phyloP scores from a whole-genome alignment of 2,113 vertebrate species.

The Podocnemis expansa region DNA sequence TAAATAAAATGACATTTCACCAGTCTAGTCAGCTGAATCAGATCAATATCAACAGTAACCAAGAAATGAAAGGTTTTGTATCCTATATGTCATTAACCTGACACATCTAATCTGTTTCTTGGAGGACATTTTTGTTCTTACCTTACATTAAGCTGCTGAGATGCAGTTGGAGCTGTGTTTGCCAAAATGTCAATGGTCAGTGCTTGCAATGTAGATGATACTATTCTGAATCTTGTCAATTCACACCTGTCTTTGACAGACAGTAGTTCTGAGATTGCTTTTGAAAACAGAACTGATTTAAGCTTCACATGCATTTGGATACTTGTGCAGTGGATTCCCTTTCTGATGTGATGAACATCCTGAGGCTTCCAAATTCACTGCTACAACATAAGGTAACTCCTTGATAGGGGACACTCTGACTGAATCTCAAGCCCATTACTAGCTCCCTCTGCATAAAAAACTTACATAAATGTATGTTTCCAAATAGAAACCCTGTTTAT shows the following conservation, averaged over 20 bases:
- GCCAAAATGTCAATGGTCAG: neutral
- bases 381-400: neutral
- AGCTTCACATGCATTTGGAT: neutral
- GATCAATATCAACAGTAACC: neutral
- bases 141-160: neutral
- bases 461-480: neutral
- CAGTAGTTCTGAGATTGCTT: neutral
- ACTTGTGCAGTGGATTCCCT: neutral
- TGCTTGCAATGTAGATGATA: neutral
- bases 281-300: neutral
- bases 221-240: neutral
- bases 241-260: neutral
- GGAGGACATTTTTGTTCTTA: neutral
- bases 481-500: neutral
- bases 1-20: neutral
- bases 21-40: fast-evolving
- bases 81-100: neutral
- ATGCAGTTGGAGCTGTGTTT: neutral
- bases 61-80: neutral
- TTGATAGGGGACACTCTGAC: neutral
- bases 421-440: neutral
- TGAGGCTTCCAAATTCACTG: fast-evolving
- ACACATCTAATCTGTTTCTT: neutral
- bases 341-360: neutral
- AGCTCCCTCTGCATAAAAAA: neutral